Evolutionary conservation across 2,113 vertebrate species (phyloP), one percentile per base, ranked within the genome.

Genomic region (Perca flavescens): DNA sequence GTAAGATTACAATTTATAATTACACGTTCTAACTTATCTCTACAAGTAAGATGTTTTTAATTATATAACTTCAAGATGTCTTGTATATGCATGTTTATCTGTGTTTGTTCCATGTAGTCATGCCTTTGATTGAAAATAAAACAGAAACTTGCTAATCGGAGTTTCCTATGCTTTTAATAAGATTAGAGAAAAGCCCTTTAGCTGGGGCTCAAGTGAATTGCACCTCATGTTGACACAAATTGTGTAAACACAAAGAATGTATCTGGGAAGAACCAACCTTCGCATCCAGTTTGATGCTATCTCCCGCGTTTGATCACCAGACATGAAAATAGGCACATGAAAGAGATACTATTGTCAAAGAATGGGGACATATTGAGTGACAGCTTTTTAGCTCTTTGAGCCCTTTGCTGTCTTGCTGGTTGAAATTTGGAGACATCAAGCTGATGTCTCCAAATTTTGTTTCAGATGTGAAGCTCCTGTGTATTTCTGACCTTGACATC

Each of bases 341-440:
- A 88, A 89, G 77, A 72, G 49, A 79, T 77, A 64, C 77, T 79
- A 61, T 57, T 61, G 87, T 87, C 66, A 80, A 81, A 86, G 84
- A 69, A n/a, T 50, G 28, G 40, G 60, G 73, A 81, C 78, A 72
- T 77, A 88, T 65, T 83, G 88, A 94, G 83, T 86, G 87, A 79
- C 88, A 78, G 84, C 84, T 82, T 89, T 71, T 87, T 66, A 73
- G 74, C 66, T 79, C 84, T 89, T 80, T 88, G 88, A 83, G 82
- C 50, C 22, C 62, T 74, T 70, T 72, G 60, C 72, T 53, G 67
- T 72, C 81, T 65, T 71, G 80, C 87, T 85, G 80, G 52, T 84
- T 28, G 28, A 28, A 28, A 28, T 28, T 28, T 28, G 28, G 28
- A 28, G 28, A 28, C 75, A 74, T 79, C 57, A 76, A 85, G 65